Evolutionary conservation across 2,113 vertebrate genomes (phyloP).

Genomic region (Gymnocephalus cernua): DNA sequence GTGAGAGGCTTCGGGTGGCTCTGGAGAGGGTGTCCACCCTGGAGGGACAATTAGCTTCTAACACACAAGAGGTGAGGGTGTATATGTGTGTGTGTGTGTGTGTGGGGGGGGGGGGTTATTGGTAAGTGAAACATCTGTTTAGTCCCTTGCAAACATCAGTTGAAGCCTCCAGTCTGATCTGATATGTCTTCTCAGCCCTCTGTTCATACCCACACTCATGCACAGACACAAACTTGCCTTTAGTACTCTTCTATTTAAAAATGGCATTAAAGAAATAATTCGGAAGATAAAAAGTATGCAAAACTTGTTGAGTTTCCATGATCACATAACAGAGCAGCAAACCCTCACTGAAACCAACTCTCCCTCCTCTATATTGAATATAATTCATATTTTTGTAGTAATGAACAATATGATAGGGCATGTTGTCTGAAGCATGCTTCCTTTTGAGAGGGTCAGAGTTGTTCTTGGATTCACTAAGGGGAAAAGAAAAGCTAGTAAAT

Average conservation of each 20-base stretch:
- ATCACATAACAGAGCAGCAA: slow-evolving; percentile 29
- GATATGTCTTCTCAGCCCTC: slow-evolving; percentile 26
- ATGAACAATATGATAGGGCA: slow-evolving; percentile 35
- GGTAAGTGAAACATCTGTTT: slow-evolving; percentile 55
- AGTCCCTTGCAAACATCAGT: slow-evolving; percentile 49
- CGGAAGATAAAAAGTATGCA: slow-evolving; percentile 4
- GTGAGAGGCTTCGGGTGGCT: slow-evolving; percentile 92
- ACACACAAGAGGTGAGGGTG: slow-evolving; percentile 90
- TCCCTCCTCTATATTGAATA: background rate
- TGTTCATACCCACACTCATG: slow-evolving; percentile 20
- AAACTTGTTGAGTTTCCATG: slow-evolving; percentile 33
- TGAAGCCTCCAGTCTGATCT: slow-evolving; percentile 48
- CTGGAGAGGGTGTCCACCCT: slow-evolving; percentile 92
- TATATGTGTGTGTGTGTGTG: background rate
- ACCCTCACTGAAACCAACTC: slow-evolving; percentile 4
- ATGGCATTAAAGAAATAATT: slow-evolving; percentile 21
- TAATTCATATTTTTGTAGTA: slow-evolving; percentile 40
- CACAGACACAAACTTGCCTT: background rate
- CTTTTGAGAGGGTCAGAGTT: slow-evolving; percentile 34
- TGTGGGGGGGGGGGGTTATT: too few relatives aligned
- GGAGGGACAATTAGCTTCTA: slow-evolving; percentile 91
- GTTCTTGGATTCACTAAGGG: slow-evolving; percentile 34
- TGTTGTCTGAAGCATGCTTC: slow-evolving; percentile 37
- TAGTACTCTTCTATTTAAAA: slow-evolving; percentile 21
- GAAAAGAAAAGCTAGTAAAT: slow-evolving; percentile 31